phyloP scores from a whole-genome alignment of 2,888 invertebrate species.

The Cylindroiulus punctatus region DNA sequence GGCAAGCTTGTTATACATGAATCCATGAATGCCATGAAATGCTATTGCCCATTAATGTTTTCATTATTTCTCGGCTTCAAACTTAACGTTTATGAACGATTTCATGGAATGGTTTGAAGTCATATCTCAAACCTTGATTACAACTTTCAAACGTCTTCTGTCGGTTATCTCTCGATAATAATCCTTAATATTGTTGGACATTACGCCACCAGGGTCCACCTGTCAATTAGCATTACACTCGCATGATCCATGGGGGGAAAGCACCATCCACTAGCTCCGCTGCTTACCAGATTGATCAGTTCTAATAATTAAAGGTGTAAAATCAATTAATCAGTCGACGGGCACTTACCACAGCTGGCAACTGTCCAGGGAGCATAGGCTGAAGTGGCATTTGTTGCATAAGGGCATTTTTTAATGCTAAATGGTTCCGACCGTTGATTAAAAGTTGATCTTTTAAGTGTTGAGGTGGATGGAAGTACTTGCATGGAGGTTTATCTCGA shows the following conservation, averaged over 20 bases:
- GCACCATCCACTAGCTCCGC: neutral
- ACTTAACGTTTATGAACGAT: no score
- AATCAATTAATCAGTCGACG: neutral
- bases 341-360: conserved; percentile 86
- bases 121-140: no score
- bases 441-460: conserved; percentile 99
- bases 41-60: no score
- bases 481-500: conserved; percentile 99
- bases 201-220: no score
- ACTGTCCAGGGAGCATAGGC: conserved; percentile 89
- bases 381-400: conserved; percentile 98
- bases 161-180: no score
- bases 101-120: no score
- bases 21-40: no score
- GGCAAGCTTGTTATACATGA: no score
- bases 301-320: neutral
- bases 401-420: conserved; percentile 97
- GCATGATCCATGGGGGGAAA: neutral
- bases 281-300: neutral
- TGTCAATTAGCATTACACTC: neutral
- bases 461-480: conserved; percentile 99
- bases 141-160: no score
- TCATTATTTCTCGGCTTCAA: no score
- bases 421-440: conserved; percentile 99
- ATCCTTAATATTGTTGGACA: no score